These are phyloP conservation scores for Drosophila emarginata DNA, from an alignment of 2,888 invertebrate genomes.

Conservation along the genomic window DNA sequence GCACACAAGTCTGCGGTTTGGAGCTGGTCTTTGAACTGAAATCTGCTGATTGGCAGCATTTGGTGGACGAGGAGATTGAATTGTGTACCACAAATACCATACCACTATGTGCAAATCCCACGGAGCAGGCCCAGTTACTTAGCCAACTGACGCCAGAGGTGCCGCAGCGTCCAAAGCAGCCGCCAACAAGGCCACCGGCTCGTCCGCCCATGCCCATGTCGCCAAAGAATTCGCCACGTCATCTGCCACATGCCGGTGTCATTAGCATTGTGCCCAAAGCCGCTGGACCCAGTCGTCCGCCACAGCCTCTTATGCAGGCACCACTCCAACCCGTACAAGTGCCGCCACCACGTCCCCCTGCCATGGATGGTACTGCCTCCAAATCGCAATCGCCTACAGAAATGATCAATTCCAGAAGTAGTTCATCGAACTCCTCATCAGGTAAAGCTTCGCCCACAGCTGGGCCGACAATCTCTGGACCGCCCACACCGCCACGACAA, in stretches of 20 bases:
- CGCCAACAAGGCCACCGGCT: slow-evolving; percentile 84
- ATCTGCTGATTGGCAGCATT: slow-evolving; percentile 92
- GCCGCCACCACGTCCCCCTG: slow-evolving; percentile 61
- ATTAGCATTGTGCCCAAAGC: slow-evolving; percentile 83
- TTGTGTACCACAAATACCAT: slow-evolving; percentile 93
- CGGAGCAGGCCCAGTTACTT: slow-evolving; percentile 79
- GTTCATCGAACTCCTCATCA: slow-evolving; percentile 69
- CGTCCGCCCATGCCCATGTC: slow-evolving; percentile 85
- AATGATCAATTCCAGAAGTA: slow-evolving; percentile 46
- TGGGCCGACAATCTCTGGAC: slow-evolving; percentile 52
- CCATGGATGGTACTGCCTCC: slow-evolving; percentile 63
- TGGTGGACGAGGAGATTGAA: slow-evolving; percentile 91
- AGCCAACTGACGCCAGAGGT: slow-evolving; percentile 83
- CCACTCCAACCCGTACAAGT: slow-evolving; percentile 66
- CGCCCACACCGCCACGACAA: slow-evolving; percentile 77
- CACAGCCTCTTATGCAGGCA: slow-evolving; percentile 63
- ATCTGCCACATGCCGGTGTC: slow-evolving; percentile 84
- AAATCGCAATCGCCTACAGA: slow-evolving; percentile 78
- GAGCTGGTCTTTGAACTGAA: slow-evolving; percentile 89
- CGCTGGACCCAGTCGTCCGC: slow-evolving; percentile 75
- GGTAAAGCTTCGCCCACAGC: slow-evolving; percentile 72
- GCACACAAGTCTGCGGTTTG: slow-evolving; percentile 86
- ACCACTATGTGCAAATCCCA: slow-evolving; percentile 85
- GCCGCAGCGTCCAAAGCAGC: slow-evolving; percentile 82
- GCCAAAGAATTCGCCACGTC: slow-evolving; percentile 83